Percentiles rank a stretch among this genome's conserved stretches.
Conservation (phyloP, 2,113 vertebrate species). For the Phylloscopus whistleri region DNA sequence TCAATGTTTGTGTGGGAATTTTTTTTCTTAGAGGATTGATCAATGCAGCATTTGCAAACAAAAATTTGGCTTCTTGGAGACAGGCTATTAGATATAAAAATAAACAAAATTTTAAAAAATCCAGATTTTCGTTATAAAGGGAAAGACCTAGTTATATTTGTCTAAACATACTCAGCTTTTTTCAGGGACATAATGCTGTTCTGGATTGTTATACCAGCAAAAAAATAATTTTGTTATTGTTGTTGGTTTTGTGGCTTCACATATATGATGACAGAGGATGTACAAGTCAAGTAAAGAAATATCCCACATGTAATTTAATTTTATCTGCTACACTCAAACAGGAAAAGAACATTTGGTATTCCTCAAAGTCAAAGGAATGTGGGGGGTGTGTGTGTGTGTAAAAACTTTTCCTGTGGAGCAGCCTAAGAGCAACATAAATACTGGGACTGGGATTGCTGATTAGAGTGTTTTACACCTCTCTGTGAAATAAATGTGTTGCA, state of each 20-base stretch:
- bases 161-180: not conserved
- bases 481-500: not conserved
- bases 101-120: not conserved
- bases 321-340: slow-evolving; percentile 13
- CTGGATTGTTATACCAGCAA: not conserved
- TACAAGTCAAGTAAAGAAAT: not conserved
- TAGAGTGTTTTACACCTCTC: not conserved
- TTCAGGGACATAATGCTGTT: not conserved
- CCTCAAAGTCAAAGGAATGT: not conserved
- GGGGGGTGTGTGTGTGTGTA: not conserved
- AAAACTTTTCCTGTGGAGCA: slow-evolving; percentile 11
- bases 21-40: not conserved
- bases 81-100: not conserved
- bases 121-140: not conserved
- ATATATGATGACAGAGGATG: not conserved
- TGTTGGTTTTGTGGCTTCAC: slow-evolving; percentile 17
- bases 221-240: not conserved
- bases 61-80: not conserved
- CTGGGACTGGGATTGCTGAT: not conserved
- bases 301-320: slow-evolving; percentile 4
- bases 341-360: not conserved
- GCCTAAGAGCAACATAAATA: not conserved
- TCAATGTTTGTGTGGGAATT: not conserved
- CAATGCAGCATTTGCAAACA: not conserved
- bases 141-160: not conserved